Conservation (phyloP, 2,888 invertebrate species). For the Leptinotarsa juncta region DNA sequence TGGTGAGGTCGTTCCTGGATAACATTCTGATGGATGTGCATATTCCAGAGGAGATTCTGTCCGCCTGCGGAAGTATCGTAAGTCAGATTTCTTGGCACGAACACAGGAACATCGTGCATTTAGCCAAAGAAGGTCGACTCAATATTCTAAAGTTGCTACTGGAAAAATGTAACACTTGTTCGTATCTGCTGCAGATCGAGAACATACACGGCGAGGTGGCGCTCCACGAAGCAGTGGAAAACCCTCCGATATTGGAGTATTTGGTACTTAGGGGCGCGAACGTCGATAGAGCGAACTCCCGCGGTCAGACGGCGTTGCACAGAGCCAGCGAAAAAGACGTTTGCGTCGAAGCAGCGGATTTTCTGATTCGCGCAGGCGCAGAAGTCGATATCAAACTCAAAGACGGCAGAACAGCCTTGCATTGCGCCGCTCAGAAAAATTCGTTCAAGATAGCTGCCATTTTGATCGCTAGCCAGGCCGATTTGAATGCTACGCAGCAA, state of each 20-base stretch:
- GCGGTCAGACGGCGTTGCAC: constrained; percentile 3
- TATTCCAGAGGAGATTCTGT: not conserved
- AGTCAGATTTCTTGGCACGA: constrained; percentile 1
- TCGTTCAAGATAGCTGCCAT: constrained; percentile 5
- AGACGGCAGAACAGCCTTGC: constrained; percentile 15
- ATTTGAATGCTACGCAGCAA: not conserved
- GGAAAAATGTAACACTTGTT: constrained; percentile 3
- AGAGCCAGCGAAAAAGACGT: not conserved
- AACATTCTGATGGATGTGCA: not conserved
- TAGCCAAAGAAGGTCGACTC: constrained; percentile 24
- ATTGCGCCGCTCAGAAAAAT: constrained; percentile 11
- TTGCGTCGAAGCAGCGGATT: not conserved
- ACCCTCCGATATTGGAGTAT: not conserved
- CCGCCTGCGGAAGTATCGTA: not conserved
- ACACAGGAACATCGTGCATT: constrained; percentile 12
- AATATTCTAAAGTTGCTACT: constrained; percentile 23
- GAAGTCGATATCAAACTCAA: not conserved
- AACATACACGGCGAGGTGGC: constrained; percentile 4
- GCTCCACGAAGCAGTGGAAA: constrained; percentile 2
- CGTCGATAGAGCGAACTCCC: not conserved
- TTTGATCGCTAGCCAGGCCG: constrained; percentile 5
- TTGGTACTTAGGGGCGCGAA: constrained; percentile 7
- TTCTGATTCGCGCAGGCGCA: not conserved
- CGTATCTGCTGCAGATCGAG: constrained; percentile 20
- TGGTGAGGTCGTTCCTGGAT: constrained; percentile 18